Conservation (phyloP, 2,113 vertebrate species). For the Rhineura floridana region DNA sequence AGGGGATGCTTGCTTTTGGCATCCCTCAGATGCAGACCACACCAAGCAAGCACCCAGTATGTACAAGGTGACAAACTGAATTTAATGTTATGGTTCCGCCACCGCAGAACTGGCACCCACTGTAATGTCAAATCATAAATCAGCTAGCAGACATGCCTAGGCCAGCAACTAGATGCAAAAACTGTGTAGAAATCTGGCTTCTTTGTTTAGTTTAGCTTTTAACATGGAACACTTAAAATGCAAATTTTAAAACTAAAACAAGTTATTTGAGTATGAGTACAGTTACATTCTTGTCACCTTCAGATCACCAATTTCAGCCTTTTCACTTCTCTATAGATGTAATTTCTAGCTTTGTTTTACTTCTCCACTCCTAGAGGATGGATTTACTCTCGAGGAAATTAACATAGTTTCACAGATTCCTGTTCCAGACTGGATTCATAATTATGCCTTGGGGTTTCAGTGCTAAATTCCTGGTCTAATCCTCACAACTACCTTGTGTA, state of each 20-base stretch:
- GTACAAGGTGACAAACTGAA: conserved; percentile 51
- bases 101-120: conserved; percentile 44
- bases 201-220: conserved; percentile 47
- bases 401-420: not conserved
- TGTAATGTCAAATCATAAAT: conserved; percentile 39
- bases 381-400: too few relatives aligned
- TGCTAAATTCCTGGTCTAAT: not conserved
- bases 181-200: conserved; percentile 58
- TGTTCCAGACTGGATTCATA: not conserved
- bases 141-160: conserved; percentile 51
- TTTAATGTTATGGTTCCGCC: conserved; percentile 41
- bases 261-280: not conserved
- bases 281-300: not conserved
- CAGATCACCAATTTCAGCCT: not conserved
- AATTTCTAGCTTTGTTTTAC: not conserved
- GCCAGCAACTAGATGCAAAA: conserved; percentile 54
- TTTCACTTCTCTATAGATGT: not conserved
- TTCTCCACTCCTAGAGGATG: not conserved
- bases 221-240: conserved; percentile 32
- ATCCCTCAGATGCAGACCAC: not conserved
- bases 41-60: conserved; percentile 20
- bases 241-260: not conserved
- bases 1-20: not conserved
- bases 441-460: not conserved
- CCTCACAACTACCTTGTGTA: not conserved